These are phyloP conservation scores for Aptenodytes forsteri DNA, from an alignment of 2,113 vertebrate genomes.

Conservation along the genomic window DNA sequence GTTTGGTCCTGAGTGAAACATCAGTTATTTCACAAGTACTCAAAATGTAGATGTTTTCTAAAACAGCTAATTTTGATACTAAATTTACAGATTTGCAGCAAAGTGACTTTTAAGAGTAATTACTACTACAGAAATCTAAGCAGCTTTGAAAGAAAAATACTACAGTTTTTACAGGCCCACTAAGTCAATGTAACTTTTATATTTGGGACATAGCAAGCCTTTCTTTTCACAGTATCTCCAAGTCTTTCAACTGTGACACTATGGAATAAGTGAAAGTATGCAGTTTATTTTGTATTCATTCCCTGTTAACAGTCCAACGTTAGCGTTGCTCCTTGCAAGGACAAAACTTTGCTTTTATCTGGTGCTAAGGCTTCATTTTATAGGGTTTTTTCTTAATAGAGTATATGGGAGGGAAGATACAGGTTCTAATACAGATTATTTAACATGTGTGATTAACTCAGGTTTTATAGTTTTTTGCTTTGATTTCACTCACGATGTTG, in stretches of 20 bases:
- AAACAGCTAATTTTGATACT: not conserved
- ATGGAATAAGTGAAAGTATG: not conserved
- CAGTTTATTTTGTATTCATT: not conserved
- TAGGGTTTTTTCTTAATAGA: not conserved
- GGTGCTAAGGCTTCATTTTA: not conserved
- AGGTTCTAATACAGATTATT: not conserved
- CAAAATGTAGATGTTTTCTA: not conserved
- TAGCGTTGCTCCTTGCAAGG: not conserved
- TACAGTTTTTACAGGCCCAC: not conserved
- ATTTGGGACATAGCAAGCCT: not conserved
- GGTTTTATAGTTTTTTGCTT: not conserved
- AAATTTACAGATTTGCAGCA: not conserved
- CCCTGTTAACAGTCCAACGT: not conserved
- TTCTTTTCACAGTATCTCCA: not conserved
- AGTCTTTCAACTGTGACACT: not conserved
- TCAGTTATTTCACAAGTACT: not conserved
- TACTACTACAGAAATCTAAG: not conserved
- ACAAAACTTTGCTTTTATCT: not conserved
- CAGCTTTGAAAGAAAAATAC: not conserved
- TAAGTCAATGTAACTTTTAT: not conserved
- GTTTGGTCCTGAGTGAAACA: not conserved
- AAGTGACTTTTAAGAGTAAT: not conserved
- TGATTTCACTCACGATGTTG: not conserved
- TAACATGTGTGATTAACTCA: not conserved
- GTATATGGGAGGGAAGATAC: not conserved